Percentiles rank a stretch among this genome's conserved stretches.
These are phyloP conservation scores for Ashinkailepas kermadecensis DNA, from an alignment of 2,888 invertebrate species.

Conservation along the genomic window DNA sequence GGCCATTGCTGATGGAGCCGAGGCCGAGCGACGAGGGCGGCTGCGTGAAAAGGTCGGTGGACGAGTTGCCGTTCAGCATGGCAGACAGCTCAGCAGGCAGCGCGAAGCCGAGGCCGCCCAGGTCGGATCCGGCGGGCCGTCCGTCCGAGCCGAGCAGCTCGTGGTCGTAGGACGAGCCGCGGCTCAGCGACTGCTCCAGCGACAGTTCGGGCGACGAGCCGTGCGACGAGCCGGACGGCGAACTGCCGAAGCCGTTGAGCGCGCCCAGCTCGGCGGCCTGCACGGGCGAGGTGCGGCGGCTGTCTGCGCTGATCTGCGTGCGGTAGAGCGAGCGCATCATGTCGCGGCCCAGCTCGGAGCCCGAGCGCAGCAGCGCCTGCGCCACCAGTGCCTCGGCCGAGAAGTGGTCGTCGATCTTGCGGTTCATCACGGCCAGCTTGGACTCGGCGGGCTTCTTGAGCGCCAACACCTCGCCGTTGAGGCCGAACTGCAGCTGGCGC, in stretches of 20 bases:
- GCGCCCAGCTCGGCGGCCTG: not conserved
- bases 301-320: not conserved
- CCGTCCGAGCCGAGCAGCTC: not conserved
- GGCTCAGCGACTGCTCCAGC: constrained; percentile 10
- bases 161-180: constrained; percentile 14
- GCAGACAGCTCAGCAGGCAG: not conserved
- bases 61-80: constrained; percentile 13
- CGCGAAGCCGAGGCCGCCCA: not conserved
- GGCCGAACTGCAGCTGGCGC: constrained; percentile 20
- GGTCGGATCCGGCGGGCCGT: not conserved
- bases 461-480: constrained; percentile 23
- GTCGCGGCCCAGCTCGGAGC: constrained; percentile 13
- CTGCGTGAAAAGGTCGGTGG: constrained; percentile 1
- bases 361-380: not conserved
- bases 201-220: constrained; percentile 18
- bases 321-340: constrained; percentile 17
- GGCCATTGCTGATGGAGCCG: not conserved
- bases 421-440: constrained; percentile 1
- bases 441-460: constrained; percentile 18
- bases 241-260: constrained; percentile 15
- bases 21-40: not conserved
- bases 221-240: constrained; percentile 17
- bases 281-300: not conserved
- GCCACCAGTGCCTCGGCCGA: constrained; percentile 5
- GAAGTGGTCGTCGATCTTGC: constrained; percentile 23